Conservation (phyloP, 2,888 invertebrate genomes). For the Kuschelorhynchus macadamiae region DNA sequence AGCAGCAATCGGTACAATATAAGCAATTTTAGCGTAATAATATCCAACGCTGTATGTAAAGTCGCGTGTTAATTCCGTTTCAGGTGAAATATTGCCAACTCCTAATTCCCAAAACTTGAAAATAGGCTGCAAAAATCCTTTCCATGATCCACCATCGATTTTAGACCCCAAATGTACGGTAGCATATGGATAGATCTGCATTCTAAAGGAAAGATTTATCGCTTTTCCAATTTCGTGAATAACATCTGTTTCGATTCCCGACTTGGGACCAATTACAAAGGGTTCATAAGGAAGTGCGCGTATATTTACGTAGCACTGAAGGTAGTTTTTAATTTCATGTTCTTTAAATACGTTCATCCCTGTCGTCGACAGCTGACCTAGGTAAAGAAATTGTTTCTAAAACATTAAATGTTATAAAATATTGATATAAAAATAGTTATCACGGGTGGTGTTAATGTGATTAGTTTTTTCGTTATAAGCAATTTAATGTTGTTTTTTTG, state of each 20-base stretch:
- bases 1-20: conserved; percentile 40
- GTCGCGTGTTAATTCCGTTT: conserved; percentile 19
- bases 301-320: conserved; percentile 20
- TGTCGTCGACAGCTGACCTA: neutral
- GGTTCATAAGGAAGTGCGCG: conserved; percentile 35
- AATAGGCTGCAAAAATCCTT: conserved; percentile 35
- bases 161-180: conserved; percentile 25
- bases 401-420: too few relatives aligned
- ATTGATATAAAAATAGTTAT: too few relatives aligned
- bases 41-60: conserved; percentile 40
- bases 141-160: conserved; percentile 25
- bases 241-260: conserved; percentile 42
- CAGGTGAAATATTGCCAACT: conserved; percentile 42
- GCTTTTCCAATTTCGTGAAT: conserved; percentile 30
- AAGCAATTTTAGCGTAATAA: conserved; percentile 30
- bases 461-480: too few relatives aligned
- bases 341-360: conserved; percentile 17
- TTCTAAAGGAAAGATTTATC: conserved; percentile 40
- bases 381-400: conserved; percentile 3
- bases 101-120: conserved; percentile 30
- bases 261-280: conserved; percentile 30
- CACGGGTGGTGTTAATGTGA: too few relatives aligned
- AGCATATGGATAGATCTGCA: conserved; percentile 17
- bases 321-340: conserved; percentile 8
- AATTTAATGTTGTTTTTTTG: too few relatives aligned